Evolutionary conservation across 2,797 vertebrate species (phyloP).

Genomic region (Dendrocincla tyrannina): DNA sequence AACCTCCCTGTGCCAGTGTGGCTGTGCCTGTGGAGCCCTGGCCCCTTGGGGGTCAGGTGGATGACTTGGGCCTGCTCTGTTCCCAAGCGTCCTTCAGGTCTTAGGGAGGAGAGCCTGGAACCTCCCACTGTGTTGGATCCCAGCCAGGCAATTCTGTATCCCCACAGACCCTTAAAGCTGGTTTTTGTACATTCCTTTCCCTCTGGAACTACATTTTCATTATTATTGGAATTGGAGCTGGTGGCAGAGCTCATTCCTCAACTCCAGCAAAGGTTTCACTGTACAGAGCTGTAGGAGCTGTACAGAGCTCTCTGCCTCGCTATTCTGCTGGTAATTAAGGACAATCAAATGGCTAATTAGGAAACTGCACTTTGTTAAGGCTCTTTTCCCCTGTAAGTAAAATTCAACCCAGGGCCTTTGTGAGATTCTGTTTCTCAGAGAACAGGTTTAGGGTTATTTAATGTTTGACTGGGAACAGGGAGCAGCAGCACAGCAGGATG

Average conservation of each 20-base stretch:
- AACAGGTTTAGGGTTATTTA: not conserved
- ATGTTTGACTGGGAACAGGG: not conserved
- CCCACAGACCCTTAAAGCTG: not conserved
- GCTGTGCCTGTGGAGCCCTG: not conserved
- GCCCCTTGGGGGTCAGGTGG: rapidly evolving
- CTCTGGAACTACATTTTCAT: not conserved
- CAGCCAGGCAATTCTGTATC: not conserved
- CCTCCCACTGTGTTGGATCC: not conserved
- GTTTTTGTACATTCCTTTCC: not conserved
- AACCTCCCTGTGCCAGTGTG: not conserved
- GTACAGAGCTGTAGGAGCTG: not conserved
- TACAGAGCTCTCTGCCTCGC: not conserved
- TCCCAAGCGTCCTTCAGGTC: not conserved
- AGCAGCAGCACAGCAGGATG: not conserved
- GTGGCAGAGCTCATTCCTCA: not conserved
- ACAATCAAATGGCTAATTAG: not conserved
- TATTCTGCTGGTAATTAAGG: not conserved
- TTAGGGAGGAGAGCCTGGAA: not conserved
- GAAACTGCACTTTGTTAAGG: not conserved
- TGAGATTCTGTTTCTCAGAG: not conserved
- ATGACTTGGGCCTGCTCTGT: rapidly evolving
- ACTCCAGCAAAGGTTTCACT: not conserved
- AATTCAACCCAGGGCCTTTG: not conserved
- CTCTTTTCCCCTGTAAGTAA: not conserved
- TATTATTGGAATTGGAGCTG: not conserved